These are phyloP conservation scores for Nebria brevicollis DNA, from an alignment of 2,888 invertebrate genomes.

Conservation along the genomic window DNA sequence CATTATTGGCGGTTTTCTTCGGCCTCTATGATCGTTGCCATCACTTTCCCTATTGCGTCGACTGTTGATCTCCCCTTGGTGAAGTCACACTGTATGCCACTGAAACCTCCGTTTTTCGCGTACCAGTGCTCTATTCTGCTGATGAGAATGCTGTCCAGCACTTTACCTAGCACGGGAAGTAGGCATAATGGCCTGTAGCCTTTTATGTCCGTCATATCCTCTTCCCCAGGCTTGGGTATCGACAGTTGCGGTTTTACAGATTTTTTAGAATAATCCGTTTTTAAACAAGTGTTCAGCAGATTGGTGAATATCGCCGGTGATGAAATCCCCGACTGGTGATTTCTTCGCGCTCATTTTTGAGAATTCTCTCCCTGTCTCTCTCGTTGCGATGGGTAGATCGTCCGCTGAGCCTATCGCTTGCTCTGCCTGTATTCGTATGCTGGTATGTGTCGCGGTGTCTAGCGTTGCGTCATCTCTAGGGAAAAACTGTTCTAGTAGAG, in stretches of 20 bases:
- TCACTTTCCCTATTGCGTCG: constrained; percentile 28
- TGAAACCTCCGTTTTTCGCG: not conserved
- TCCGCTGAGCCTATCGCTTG: not conserved
- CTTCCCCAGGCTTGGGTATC: constrained; percentile 52
- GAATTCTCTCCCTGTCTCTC: constrained; percentile 26
- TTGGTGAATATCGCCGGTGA: constrained; percentile 23
- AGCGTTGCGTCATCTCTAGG: constrained; percentile 25
- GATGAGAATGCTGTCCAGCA: constrained; percentile 23
- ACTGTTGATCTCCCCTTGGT: constrained; percentile 20
- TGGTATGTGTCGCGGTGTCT: not conserved
- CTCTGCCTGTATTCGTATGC: too few species aligned
- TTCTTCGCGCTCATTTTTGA: constrained; percentile 18
- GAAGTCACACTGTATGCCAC: constrained; percentile 33
- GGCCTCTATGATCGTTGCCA: constrained; percentile 12
- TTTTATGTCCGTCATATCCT: constrained; percentile 26
- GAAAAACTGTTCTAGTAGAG: constrained; percentile 27
- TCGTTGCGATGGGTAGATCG: not conserved
- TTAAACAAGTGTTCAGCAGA: constrained; percentile 35
- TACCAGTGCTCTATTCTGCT: constrained; percentile 18
- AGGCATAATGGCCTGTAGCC: constrained; percentile 47
- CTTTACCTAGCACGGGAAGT: constrained; percentile 35
- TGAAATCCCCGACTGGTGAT: constrained; percentile 32
- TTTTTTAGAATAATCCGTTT: constrained; percentile 25
- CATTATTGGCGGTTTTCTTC: constrained; percentile 36
- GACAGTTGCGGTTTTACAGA: constrained; percentile 51